These are phyloP conservation scores for Drosophila navojoa DNA, from an alignment of 1,140 invertebrate species.

Conservation along the genomic window DNA sequence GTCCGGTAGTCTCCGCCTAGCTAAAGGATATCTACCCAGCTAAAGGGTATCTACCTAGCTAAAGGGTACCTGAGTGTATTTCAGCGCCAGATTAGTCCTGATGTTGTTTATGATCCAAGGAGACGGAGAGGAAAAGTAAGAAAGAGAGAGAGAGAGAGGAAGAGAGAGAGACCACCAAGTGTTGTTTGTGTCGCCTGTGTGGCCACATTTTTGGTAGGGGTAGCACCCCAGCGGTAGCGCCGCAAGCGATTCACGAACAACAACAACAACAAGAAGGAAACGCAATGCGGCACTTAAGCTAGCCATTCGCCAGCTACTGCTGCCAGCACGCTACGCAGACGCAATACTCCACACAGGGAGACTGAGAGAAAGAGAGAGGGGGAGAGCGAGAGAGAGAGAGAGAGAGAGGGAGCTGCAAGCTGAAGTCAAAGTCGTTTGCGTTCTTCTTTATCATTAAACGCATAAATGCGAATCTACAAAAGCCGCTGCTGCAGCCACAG, in stretches of 20 bases:
- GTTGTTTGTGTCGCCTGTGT: constrained; percentile 33
- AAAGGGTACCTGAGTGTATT: too few species aligned
- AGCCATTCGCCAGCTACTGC: constrained; percentile 60
- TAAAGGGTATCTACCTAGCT: too few species aligned
- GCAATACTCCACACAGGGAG: background rate
- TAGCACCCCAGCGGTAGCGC: constrained; percentile 26
- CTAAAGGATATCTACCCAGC: too few species aligned
- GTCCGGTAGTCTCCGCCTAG: too few species aligned
- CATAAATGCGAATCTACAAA: constrained; percentile 79
- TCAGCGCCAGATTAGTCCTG: too few species aligned
- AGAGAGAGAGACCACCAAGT: constrained; percentile 20
- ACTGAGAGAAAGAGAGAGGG: background rate
- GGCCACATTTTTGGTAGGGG: constrained; percentile 29
- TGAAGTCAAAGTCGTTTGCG: constrained; percentile 29
- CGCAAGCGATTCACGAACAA: background rate
- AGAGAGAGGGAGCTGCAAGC: background rate
- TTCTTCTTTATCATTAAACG: constrained; percentile 80
- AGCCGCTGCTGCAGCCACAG: constrained; percentile 34
- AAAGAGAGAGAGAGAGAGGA: too few species aligned
- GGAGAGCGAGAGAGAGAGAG: too few species aligned
- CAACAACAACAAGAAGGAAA: constrained; percentile 23
- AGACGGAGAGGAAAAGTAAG: too few species aligned
- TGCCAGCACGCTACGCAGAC: constrained; percentile 65
- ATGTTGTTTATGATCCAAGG: too few species aligned
- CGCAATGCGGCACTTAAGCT: constrained; percentile 78